Conservation (phyloP, 2,888 invertebrate species). For the Reticulitermes lucifugus region DNA sequence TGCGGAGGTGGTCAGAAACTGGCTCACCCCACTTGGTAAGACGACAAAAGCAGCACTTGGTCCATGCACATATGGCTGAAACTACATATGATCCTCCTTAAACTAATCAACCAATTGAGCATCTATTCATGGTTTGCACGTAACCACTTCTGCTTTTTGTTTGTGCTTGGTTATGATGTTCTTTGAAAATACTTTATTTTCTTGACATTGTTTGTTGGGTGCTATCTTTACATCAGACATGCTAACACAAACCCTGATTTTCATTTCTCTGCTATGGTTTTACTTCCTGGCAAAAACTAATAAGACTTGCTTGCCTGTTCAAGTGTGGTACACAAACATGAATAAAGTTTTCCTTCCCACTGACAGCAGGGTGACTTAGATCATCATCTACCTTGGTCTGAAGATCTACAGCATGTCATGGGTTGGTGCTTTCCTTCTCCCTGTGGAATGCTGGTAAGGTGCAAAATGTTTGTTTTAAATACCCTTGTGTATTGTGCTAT, state of each 20-base stretch:
- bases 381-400: background rate
- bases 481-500: background rate
- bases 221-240: background rate
- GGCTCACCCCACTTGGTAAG: conserved; percentile 55
- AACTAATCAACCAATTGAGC: conserved; percentile 18
- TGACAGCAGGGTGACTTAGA: background rate
- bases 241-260: too few relatives aligned
- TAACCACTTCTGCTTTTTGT: background rate
- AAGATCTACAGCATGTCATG: conserved; percentile 1
- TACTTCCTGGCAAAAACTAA: background rate
- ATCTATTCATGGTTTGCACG: background rate
- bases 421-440: conserved; percentile 8
- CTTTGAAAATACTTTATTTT: background rate
- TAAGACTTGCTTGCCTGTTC: background rate
- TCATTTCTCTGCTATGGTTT: background rate
- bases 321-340: background rate
- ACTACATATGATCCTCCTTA: background rate
- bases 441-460: conserved; percentile 5
- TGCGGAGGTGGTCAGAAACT: conserved; percentile 65
- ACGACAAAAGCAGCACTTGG: background rate
- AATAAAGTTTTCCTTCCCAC: background rate
- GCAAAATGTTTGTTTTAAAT: background rate
- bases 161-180: background rate
- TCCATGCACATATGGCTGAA: background rate
- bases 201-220: too few relatives aligned